Percentiles rank a stretch among this genome's conserved stretches.
Evolutionary conservation across 1,140 invertebrate genomes (phyloP).

Genomic region (Leptinotarsa undecemlineata): DNA sequence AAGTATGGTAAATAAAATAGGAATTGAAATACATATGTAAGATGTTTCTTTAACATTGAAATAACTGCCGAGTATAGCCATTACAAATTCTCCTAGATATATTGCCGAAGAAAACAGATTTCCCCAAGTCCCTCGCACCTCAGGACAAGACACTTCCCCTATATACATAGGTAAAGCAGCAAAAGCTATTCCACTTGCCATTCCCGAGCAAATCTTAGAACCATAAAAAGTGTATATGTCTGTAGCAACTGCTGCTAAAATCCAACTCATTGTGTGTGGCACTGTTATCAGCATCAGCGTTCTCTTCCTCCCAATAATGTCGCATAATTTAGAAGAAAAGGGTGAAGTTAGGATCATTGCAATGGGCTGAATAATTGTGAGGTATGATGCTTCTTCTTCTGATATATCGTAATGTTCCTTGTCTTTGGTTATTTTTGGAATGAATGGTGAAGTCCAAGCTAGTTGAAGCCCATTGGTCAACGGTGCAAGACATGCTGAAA

Average conservation of each 20-base stretch:
- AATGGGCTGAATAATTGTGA: constrained; percentile 17
- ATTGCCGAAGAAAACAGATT: constrained; percentile 57
- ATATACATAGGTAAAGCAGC: constrained; percentile 62
- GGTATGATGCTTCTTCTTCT: constrained; percentile 23
- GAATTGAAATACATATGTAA: constrained; percentile 28
- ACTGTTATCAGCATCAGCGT: not conserved
- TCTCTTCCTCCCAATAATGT: constrained; percentile 13
- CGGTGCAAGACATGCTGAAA: constrained; percentile 16
- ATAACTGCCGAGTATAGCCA: constrained; percentile 55
- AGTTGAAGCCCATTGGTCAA: constrained; percentile 14
- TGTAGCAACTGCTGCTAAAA: not conserved
- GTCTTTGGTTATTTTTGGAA: constrained; percentile 21
- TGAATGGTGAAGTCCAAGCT: constrained; percentile 24
- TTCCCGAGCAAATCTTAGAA: not conserved
- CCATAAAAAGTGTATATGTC: constrained; percentile 11
- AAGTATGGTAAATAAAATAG: not conserved
- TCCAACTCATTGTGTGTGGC: constrained; percentile 2
- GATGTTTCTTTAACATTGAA: constrained; percentile 28
- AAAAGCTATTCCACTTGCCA: constrained; percentile 4
- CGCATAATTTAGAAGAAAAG: not conserved
- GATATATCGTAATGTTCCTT: constrained; percentile 23
- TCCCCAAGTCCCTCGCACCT: constrained; percentile 64
- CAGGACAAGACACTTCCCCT: constrained; percentile 66
- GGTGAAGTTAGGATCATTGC: not conserved
- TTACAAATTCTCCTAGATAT: constrained; percentile 57